phyloP scores from a whole-genome alignment of 1,140 invertebrate species.

The Pentalonia nigronervosa region DNA sequence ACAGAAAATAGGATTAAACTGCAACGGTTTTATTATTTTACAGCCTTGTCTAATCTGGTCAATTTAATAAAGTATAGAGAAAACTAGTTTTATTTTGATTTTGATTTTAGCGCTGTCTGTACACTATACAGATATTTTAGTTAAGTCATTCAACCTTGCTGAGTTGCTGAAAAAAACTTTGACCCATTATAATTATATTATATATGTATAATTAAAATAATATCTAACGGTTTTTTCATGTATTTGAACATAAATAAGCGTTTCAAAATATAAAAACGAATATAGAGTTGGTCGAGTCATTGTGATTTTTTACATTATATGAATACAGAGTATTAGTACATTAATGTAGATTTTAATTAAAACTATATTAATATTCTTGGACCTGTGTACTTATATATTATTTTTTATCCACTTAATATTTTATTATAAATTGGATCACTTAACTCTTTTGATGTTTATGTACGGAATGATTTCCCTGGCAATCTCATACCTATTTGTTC shows the following conservation, averaged over 20 bases:
- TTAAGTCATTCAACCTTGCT: constrained; percentile 49
- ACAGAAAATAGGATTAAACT: not conserved
- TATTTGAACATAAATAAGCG: not conserved
- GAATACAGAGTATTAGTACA: not conserved
- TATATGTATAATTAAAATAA: not conserved
- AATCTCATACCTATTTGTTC: no score
- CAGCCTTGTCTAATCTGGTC: not conserved
- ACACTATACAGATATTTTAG: not conserved
- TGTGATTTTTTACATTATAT: not conserved
- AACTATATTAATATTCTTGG: not conserved
- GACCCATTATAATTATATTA: not conserved
- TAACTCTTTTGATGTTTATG: not conserved
- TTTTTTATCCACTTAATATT: not conserved
- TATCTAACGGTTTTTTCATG: not conserved
- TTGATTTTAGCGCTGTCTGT: not conserved
- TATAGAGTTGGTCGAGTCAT: not conserved
- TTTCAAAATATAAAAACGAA: not conserved
- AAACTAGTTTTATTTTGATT: constrained; percentile 44
- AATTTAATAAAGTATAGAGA: not conserved
- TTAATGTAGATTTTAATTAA: not conserved
- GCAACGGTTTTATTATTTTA: not conserved
- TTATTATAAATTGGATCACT: not conserved
- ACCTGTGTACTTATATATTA: not conserved
- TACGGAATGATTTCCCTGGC: no score
- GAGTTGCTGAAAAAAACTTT: constrained; percentile 27